Base-by-base conservation (phyloP, 2,888 invertebrate species). In the Philaethria dido region DNA sequence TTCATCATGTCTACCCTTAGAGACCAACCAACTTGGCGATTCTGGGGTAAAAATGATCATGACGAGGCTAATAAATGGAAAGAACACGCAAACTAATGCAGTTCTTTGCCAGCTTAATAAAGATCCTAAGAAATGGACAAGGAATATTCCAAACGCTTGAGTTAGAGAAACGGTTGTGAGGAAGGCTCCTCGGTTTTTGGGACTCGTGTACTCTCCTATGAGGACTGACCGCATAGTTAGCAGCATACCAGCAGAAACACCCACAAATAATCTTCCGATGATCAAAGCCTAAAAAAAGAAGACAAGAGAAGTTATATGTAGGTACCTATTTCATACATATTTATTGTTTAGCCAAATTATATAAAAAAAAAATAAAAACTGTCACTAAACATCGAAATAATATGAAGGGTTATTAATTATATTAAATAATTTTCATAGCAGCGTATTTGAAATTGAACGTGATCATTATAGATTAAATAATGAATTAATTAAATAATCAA, bases 11-110 rank as follows among this genome's bases (percentile, higher is more conserved):
- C 85, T 88, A 0, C 93, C 93, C 74, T 91, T 93, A 0, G 93
- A 87, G 0, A 94, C 89, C 13, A 96, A 77, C 95, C 95, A 96
- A 64, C 92, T 92, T 0, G 95, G 95, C 6, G 95, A 93, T 83
- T 96, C 96, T 0, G 94, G 94, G 0, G 80, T 78, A 47, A 79
- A 84, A 14, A 84, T 76, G 0, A 80, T 84, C 81, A 89, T 84
- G 4, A 84, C 22, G 5, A 94, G 79, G 36, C 94, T 90, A 8
- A 88, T 74, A 6, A 93, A 74, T 1, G 93, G 89, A 20, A 93
- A 83, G 20, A 82, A 72, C 0, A 87, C 78, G 66, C 92, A 89
- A 6, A 94, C 79, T 2, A 93, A 77, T 0, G 94, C 93, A 2
- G 94, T 92, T 5, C 80, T 81, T 74, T 93, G 87, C 95, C 95